phyloP scores from a whole-genome alignment of 2,113 vertebrate genomes.

The Phaethornis superciliosus region DNA sequence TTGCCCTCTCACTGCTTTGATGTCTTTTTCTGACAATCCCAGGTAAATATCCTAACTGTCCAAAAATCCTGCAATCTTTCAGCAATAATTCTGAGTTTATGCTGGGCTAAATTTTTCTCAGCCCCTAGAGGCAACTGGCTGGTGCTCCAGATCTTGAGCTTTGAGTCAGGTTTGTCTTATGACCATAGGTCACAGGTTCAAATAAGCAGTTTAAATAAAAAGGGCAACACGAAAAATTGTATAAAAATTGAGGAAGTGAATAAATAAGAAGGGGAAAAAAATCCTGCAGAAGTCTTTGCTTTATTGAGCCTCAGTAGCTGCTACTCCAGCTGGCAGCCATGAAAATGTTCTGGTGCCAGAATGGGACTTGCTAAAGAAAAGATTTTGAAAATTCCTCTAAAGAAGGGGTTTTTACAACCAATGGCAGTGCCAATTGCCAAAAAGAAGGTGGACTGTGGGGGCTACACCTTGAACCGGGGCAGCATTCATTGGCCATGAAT shows the following conservation, averaged over 20 bases:
- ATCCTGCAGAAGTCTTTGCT: neutral
- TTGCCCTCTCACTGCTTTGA: neutral
- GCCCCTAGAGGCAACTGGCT: neutral
- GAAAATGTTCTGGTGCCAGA: neutral
- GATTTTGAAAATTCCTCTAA: neutral
- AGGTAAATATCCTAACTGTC: neutral
- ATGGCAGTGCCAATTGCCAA: accelerated
- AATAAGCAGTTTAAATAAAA: neutral
- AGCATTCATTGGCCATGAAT: no score
- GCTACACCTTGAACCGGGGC: accelerated
- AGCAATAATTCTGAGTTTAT: neutral
- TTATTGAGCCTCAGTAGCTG: neutral
- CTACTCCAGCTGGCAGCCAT: neutral
- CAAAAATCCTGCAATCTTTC: neutral
- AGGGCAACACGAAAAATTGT: neutral
- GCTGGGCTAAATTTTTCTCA: neutral
- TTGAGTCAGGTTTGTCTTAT: neutral
- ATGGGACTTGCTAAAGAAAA: accelerated
- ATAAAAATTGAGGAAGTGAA: neutral
- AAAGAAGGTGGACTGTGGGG: neutral
- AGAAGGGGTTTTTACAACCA: neutral
- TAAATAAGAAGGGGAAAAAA: neutral
- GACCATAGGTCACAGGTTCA: neutral
- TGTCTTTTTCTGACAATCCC: neutral
- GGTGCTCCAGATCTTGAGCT: neutral